Percentiles rank a stretch among this genome's conserved stretches.
phyloP scores from a whole-genome alignment of 1,140 invertebrate genomes.

The Rhagoletis pomonella region DNA sequence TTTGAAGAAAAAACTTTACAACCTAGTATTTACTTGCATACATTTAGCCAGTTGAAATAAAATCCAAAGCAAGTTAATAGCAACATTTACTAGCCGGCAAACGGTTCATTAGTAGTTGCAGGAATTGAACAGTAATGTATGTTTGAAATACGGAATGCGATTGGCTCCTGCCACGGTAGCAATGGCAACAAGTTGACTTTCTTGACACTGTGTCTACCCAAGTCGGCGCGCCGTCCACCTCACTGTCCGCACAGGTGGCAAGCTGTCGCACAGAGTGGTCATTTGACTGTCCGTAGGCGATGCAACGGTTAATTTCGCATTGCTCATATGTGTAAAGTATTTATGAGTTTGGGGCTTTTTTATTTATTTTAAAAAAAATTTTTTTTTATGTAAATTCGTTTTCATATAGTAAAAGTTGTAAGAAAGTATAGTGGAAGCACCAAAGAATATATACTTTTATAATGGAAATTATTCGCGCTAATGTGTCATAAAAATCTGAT shows the following conservation, averaged over 20 bases:
- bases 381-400: no score
- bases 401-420: no score
- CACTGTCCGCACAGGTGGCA: slow-evolving; percentile 20
- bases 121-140: no score
- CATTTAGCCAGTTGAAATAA: neutral
- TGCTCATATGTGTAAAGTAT: neutral
- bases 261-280: neutral
- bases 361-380: neutral
- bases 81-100: neutral
- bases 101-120: neutral
- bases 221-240: neutral
- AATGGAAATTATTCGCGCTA: no score
- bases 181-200: neutral
- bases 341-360: no score
- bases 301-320: neutral
- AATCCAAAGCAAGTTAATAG: neutral
- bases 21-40: no score
- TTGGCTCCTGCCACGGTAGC: neutral
- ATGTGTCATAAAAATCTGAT: no score
- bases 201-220: neutral
- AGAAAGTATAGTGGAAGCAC: no score
- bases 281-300: neutral
- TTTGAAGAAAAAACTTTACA: no score
- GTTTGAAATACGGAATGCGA: neutral
- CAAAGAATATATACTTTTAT: no score